phyloP scores from a whole-genome alignment of 2,113 vertebrate genomes.

The Microcebus murinus region DNA sequence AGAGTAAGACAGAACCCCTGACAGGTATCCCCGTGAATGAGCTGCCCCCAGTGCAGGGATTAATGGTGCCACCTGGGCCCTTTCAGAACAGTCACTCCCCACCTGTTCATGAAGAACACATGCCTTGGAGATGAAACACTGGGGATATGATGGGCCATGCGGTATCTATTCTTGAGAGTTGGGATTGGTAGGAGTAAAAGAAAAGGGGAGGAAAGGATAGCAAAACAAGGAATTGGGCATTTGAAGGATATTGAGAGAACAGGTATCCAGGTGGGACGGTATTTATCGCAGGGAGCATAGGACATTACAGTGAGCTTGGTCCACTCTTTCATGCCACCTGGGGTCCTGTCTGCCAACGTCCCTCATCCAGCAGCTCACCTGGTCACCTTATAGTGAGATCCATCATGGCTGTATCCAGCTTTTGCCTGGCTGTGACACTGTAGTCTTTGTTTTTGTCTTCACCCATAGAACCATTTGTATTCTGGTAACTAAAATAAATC shows the following conservation, averaged over 20 bases:
- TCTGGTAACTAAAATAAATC: conserved; percentile 28
- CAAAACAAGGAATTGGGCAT: background rate
- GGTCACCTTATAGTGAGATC: background rate
- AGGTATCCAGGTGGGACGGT: background rate
- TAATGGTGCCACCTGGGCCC: background rate
- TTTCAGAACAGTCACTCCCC: background rate
- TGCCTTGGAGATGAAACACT: background rate
- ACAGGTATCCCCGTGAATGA: background rate
- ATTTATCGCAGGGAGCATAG: background rate
- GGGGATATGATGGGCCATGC: background rate
- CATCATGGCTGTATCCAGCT: background rate
- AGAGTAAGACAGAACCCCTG: background rate
- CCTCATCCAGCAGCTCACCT: background rate
- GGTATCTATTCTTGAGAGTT: background rate
- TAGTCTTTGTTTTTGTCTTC: conserved; percentile 37
- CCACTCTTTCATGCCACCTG: background rate
- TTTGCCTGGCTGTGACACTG: background rate
- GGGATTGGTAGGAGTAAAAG: background rate
- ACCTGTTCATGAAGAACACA: background rate
- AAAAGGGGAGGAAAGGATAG: background rate
- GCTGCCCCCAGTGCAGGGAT: background rate
- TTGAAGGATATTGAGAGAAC: background rate
- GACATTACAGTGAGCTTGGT: background rate
- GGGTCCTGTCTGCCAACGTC: background rate
- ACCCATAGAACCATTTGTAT: background rate